phyloP scores from a whole-genome alignment of 2,797 vertebrate species.

The Lagocephalus sceleratus region DNA sequence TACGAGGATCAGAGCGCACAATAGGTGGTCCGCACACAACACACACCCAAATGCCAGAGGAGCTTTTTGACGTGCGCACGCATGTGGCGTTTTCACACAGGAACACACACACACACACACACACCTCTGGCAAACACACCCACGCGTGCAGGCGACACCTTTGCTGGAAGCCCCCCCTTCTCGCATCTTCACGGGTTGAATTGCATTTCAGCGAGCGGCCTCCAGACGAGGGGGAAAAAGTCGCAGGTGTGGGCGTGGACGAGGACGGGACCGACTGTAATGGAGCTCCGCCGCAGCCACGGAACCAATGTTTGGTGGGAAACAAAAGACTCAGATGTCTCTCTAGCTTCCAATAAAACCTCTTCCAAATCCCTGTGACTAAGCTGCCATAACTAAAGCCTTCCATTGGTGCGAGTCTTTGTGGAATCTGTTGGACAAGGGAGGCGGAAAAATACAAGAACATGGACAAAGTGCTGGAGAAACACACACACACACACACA shows the following conservation, averaged over 20 bases:
- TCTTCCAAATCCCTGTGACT: slow-evolving; percentile 55
- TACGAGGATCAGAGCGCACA: slow-evolving; percentile 67
- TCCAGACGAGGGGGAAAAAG: slow-evolving; percentile 48
- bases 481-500: slow-evolving; percentile 32
- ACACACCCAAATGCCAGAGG: slow-evolving; percentile 55
- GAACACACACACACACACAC: slow-evolving; percentile 14
- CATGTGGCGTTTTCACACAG: slow-evolving; percentile 2
- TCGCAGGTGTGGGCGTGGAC: slow-evolving; percentile 25
- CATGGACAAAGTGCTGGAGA: slow-evolving; percentile 22
- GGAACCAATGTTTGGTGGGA: slow-evolving; percentile 52
- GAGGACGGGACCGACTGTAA: slow-evolving; percentile 43
- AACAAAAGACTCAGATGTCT: slow-evolving; percentile 56
- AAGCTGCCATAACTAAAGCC: slow-evolving; percentile 65
- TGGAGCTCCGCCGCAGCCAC: slow-evolving; percentile 57
- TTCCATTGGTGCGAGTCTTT: slow-evolving; percentile 40
- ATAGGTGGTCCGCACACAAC: slow-evolving; percentile 57
- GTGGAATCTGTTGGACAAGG: slow-evolving; percentile 51
- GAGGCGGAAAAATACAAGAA: slow-evolving; percentile 41
- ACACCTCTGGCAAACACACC: slow-evolving; percentile 19
- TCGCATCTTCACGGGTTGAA: slow-evolving; percentile 52
- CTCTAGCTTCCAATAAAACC: slow-evolving; percentile 57
- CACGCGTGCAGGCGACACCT: slow-evolving; percentile 22
- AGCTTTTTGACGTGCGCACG: slow-evolving; percentile 41
- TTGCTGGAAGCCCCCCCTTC: slow-evolving; percentile 38
- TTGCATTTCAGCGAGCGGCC: slow-evolving; percentile 57